Evolutionary conservation across 2,113 vertebrate species (phyloP), one percentile per base, ranked within the genome.

Genomic region (cattle (Bos taurus)): DNA sequence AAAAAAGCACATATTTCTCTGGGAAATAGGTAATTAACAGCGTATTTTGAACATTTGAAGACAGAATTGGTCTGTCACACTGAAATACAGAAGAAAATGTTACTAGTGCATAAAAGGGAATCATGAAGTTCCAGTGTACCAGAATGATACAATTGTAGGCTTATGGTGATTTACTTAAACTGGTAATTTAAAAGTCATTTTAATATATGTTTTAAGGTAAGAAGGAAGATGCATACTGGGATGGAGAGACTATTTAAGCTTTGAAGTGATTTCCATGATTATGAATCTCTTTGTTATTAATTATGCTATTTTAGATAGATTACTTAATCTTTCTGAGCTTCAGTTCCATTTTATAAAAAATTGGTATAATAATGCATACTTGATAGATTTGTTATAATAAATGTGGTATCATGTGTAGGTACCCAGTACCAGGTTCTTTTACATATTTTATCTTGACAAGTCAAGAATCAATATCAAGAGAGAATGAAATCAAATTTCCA

Each of bases 131-230:
- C 48, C 52, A 89, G 1, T 83, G n/a, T 56, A 87, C 50, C 36
- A 80, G 25, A 64, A 93, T 71, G 60, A 90, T 43, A 46, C 13
- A 97, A 57, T 64, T 91, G 90, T 9, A 46, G 26, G 36, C 7
- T 88, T 89, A 33, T 90, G 59, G 43, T 59, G 33, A 80, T 93
- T 92, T 88, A 77, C 77, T 97, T 96, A 87, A 88, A 83, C 77
- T 89, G 23, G 33, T 89, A 36, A 93, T 97, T 96, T 96, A 93
- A 96, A 95, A 93, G 48, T 30, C 59, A 78, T 93, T 84, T 97
- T 64, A 91, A 14, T 93, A 56, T 82, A 60, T 36, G 56, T 86
- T 93, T 88, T 97, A 95, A 90, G 56, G 15, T 74, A 89, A 82
- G 23, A 81, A 54, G 1, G 13, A 95, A 12, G 78, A 92, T 87